Base-by-base conservation (phyloP, 2,797 vertebrate genomes). In the Channa striata region DNA sequence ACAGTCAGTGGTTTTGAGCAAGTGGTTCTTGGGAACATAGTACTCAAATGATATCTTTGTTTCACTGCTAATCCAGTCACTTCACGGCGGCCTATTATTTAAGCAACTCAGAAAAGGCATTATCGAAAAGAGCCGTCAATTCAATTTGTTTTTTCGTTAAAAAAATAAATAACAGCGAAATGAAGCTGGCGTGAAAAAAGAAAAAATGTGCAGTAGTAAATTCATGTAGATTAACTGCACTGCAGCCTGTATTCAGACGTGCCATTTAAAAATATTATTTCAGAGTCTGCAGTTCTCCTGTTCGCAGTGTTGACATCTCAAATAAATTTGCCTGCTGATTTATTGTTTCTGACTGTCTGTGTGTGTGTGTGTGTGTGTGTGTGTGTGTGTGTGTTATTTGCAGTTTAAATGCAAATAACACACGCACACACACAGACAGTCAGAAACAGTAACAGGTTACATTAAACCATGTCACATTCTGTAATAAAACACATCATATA, bases 1-100 rank as follows among this genome's bases (percentile, higher is more conserved):
- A 95, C 94, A 79, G 75, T 59, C 80, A 20, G 80, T 64, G 49
- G 81, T 89, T 92, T 89, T 89, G 58, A 87, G 84, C 71, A 59
- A 86, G 74, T 74, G 82, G n/a, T 59, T 82, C 75, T 68, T 54
- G 51, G 68, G 59, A 77, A 58, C 65, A 78, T 75, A 56, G 76
- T 64, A 57, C 62, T 71, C 47, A 73, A 74, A 83, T 73, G 42
- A 87, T 83, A 47, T 76, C 52, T 82, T 21, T 44, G 23, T 82
- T 77, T 84, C 65, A 83, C 50, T 5, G 40, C 62, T 59, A 30
- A 72, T 75, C 63, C 44, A 11, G 37, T 61, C 74, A 17, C 65
- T 57, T 62, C 47, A 40, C 50, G 14, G 3, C 1, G 13, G 43
- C 50, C n/a, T 43, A 1, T 20, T 36, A 17, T 58, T 17, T 17